A percentile compares a stretch with the other conserved stretches of the same genome.
Evolutionary conservation across 2,888 invertebrate genomes (phyloP).

Genomic region (Hypolimnas misippus): DNA sequence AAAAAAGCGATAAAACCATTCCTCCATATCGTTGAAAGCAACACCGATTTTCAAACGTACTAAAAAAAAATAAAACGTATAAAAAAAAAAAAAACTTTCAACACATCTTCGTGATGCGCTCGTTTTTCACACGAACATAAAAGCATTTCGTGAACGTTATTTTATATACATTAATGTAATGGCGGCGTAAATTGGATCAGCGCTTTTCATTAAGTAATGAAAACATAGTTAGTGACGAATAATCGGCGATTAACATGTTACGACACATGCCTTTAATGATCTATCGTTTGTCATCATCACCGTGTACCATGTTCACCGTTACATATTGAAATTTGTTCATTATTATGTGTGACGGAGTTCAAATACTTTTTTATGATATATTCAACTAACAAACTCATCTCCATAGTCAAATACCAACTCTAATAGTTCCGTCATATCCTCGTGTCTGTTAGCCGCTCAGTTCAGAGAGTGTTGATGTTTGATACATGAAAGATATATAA

Average conservation of each 20-base stretch:
- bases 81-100: not conserved
- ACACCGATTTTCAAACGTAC: not conserved
- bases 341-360: too few relatives aligned
- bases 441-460: too few relatives aligned
- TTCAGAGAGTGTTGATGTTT: too few relatives aligned
- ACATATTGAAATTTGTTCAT: too few relatives aligned
- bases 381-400: too few relatives aligned
- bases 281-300: not conserved
- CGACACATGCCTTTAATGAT: not conserved
- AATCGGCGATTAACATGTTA: not conserved
- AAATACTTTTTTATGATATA: too few relatives aligned
- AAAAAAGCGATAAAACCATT: not conserved
- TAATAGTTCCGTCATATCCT: too few relatives aligned
- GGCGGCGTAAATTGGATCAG: not conserved
- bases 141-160: not conserved
- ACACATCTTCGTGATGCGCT: not conserved
- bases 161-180: not conserved
- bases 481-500: too few relatives aligned
- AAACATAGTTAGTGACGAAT: not conserved
- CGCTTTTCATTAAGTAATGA: not conserved
- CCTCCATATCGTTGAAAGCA: not conserved
- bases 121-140: not conserved
- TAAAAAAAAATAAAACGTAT: not conserved
- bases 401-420: too few relatives aligned
- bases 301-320: too few relatives aligned